Percentiles rank a stretch among this genome's conserved stretches.
Conservation (phyloP, 2,113 vertebrate genomes). For the Chascanopsetta lugubris region DNA sequence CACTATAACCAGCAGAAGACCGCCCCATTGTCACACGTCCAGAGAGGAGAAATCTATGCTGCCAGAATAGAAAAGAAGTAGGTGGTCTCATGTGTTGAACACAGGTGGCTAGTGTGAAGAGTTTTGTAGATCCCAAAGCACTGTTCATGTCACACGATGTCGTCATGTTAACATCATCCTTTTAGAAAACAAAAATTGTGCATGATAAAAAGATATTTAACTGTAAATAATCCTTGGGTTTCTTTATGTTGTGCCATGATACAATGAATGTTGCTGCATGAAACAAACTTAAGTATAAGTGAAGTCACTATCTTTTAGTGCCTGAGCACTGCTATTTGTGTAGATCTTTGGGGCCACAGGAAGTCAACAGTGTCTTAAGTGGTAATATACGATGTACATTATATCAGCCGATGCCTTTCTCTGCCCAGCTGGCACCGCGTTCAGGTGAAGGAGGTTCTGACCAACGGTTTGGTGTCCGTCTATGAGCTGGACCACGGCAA, state of each 20-base stretch:
- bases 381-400: no score
- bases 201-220: no score
- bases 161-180: background rate
- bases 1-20: constrained; percentile 85
- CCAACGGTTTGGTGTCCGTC: constrained; percentile 87
- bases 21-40: constrained; percentile 55
- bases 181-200: no score
- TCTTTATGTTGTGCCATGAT: no score
- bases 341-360: no score
- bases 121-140: background rate
- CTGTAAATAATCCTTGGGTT: no score
- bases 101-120: background rate
- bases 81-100: background rate
- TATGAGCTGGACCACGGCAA: constrained; percentile 93
- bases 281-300: no score
- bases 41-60: constrained; percentile 88
- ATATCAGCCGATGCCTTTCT: background rate
- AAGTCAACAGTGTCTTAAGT: no score
- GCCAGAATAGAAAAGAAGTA: constrained; percentile 93
- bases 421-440: constrained; percentile 90
- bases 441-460: constrained; percentile 87
- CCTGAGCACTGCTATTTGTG: background rate
- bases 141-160: background rate
- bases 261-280: no score
- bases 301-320: no score